Evolutionary conservation across 2,797 vertebrate species (phyloP).

Genomic region (Malacoctenus gilli): DNA sequence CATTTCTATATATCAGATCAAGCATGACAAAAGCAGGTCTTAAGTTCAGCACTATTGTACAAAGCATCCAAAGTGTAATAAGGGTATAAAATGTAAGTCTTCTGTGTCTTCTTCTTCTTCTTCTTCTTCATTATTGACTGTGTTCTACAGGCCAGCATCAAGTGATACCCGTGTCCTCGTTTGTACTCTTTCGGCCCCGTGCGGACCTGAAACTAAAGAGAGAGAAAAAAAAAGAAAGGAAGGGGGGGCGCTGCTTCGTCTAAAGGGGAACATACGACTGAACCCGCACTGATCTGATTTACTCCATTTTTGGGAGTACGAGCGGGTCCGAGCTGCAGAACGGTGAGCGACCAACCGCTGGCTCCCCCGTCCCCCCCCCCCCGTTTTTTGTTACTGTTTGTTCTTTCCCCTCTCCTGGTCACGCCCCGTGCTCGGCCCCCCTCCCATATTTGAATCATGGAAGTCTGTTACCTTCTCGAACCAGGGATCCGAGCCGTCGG

Average conservation of each 20-base stretch:
- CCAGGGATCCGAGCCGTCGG: constrained; percentile 56
- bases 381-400: too few relatives aligned
- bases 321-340: constrained; percentile 33
- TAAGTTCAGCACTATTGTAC: constrained; percentile 83
- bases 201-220: constrained; percentile 45
- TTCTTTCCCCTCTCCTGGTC: constrained; percentile 30
- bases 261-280: constrained; percentile 68
- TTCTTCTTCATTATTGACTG: constrained; percentile 66
- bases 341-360: constrained; percentile 33
- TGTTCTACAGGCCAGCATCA: constrained; percentile 65
- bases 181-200: constrained; percentile 33
- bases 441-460: constrained; percentile 57
- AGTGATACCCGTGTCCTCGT: constrained; percentile 51
- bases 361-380: too few relatives aligned
- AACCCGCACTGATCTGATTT: constrained; percentile 64
- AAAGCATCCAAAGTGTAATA: constrained; percentile 81
- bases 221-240: too few relatives aligned
- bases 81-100: constrained; percentile 75
- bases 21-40: constrained; percentile 83
- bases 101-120: constrained; percentile 67
- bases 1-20: constrained; percentile 73
- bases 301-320: constrained; percentile 67
- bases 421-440: constrained; percentile 62
- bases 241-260: constrained; percentile 41
- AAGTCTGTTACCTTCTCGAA: constrained; percentile 61